Base-by-base conservation (phyloP, 2,113 vertebrate genomes). In the Larimichthys polyactis region DNA sequence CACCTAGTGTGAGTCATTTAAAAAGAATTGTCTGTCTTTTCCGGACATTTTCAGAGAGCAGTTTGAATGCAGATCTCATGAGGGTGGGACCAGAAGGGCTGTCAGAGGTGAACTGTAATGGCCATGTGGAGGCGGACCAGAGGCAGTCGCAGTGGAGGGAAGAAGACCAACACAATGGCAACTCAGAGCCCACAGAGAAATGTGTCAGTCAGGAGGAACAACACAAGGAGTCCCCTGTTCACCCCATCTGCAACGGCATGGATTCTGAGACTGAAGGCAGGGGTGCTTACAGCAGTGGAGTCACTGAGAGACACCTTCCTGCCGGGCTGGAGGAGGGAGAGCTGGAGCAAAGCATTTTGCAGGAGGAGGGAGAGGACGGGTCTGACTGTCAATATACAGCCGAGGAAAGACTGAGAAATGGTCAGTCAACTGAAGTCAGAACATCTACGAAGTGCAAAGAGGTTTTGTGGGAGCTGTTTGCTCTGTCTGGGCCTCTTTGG, bases 131-230 rank as follows among this genome's bases (percentile, higher is more conserved):
- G 27, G 92, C 89, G 48, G 88, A 94, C 91, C 92, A 79, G 43
- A 94, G 91, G 2, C 87, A 93, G 86, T 94, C 95, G 20, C 89
- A 76, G 44, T 92, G 78, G 54, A 95, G 94, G 4, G 93, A 95
- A 64, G 96, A 97, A 73, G 97, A 97, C 90, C 96, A 96, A 15
- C 96, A 95, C 86, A 98, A 97, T 8, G 97, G 97, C 88, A 97
- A 97, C 51, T 78, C 94, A 79, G 88, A 81, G 46, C 78, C 87
- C 63, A 85, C 94, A 79, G 84, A 79, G 24, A 86, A 91, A 44
- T 49, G 66, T 49, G 48, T 22, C 62, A 62, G 66, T 52, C 77
- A 76, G 54, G 90, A 89, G 71, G 78, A 85, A 24, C 74, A 71
- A 27, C 68, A n/a, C 5, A 24, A 81, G 20, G 84, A 82, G 24